These are phyloP conservation scores for Julus scanicus DNA, from an alignment of 2,888 invertebrate genomes.

Conservation along the genomic window DNA sequence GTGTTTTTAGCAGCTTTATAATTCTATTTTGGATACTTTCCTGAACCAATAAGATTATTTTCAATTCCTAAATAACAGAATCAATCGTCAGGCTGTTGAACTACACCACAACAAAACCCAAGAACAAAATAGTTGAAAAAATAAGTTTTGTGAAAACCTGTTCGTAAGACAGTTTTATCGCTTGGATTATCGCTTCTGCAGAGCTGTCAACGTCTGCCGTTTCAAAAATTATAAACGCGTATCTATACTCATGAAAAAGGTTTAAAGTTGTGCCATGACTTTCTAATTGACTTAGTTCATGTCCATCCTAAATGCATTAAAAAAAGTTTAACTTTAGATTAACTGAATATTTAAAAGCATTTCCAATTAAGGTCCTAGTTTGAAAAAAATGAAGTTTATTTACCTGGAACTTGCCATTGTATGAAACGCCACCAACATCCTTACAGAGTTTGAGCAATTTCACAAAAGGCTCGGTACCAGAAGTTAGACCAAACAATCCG, in stretches of 20 bases:
- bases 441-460: neutral
- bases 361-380: neutral
- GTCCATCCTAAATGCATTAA: conserved; percentile 1
- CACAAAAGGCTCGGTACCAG: neutral
- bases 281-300: neutral
- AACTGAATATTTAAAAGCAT: neutral
- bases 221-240: conserved; percentile 44
- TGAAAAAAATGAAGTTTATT: neutral
- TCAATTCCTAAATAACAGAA: conserved; percentile 25
- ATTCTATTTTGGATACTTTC: conserved; percentile 3
- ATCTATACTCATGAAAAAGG: conserved; percentile 41
- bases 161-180: neutral
- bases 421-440: conserved; percentile 20
- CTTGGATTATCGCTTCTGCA: neutral
- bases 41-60: conserved; percentile 20
- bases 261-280: neutral
- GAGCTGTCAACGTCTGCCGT: conserved; percentile 18
- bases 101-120: too few species aligned
- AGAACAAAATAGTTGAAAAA: too few species aligned
- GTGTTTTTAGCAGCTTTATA: neutral
- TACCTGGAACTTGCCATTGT: neutral
- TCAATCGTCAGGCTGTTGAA: neutral
- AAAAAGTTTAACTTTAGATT: neutral
- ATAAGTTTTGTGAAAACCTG: neutral
- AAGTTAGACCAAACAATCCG: neutral